Base-by-base conservation (phyloP, 2,888 invertebrate genomes). In the Taenaris catops region DNA sequence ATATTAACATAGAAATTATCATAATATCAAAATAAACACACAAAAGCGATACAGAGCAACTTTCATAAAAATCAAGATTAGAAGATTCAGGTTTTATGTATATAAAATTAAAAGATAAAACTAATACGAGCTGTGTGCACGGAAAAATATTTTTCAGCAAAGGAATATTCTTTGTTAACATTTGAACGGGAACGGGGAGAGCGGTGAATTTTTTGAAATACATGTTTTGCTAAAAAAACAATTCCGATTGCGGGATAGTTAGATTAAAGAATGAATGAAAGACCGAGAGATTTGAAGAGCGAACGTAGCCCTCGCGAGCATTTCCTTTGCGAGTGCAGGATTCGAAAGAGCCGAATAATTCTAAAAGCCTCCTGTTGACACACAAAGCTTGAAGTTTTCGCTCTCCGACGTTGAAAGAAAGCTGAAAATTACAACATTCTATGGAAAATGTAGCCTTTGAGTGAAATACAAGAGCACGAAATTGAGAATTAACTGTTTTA, bases 361-460 rank as follows among this genome's bases (percentile, higher is more conserved):
- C 33, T 46, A 46, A 48, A 49, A 49, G 48, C 46, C 46, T 38
- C 38, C 44, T 43, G 49, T 49, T 49, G 49, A 48, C 49, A 46
- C 34, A 49, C 46, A 49, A 49, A 46, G 44, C 41, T 44, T 34
- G 27, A 46, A 48, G 45, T 48, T 49, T 42, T 43, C 48, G 48
- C 47, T 38, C 38, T 41, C 44, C 41, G 46, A 32, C 41, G 45
- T 24, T 49, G 48, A 49, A 48, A 49, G 49, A 49, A 49, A 49
- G 40, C 40, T 44, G 27, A 37, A 49, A 49, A 49, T 49, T 48
- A 48, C 45, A 43, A 46, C 46, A 40, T 45, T 39, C 46, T 43
- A 37, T 48, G 43, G 32, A 38, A n/a, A 41, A 45, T 43, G 45
- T 41, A 33, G 39, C 41, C 37, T 47, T 41, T 48, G 39, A 46